Evolutionary conservation across 2,797 vertebrate species (phyloP).

Genomic region (Muscicapa striata): DNA sequence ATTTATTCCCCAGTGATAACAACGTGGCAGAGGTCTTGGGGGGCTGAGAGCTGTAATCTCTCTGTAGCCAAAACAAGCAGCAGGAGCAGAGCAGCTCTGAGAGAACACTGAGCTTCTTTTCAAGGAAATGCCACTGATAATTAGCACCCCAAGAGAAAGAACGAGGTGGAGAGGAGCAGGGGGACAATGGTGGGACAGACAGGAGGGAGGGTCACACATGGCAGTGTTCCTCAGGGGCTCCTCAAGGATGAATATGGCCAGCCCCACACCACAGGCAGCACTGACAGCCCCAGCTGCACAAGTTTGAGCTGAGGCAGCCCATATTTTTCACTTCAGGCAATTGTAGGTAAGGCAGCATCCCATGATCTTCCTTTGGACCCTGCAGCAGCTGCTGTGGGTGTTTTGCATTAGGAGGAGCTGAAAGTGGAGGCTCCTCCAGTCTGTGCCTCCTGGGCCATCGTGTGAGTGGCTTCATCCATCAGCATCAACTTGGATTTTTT

Average conservation of each 20-base stretch:
- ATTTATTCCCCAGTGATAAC: neutral
- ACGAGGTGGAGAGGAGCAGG: fast-evolving
- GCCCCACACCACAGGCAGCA: neutral
- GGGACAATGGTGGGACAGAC: neutral
- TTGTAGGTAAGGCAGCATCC: neutral
- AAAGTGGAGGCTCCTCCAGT: neutral
- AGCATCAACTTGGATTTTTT: slow-evolving; percentile 3
- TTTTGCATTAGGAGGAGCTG: neutral
- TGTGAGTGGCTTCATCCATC: neutral
- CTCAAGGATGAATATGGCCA: neutral
- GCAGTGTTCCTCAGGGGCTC: neutral
- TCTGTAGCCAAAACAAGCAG: neutral
- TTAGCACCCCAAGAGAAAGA: neutral
- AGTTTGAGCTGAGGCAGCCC: neutral
- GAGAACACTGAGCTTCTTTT: neutral
- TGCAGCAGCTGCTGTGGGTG: neutral
- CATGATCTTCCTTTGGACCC: neutral
- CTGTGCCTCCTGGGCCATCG: neutral
- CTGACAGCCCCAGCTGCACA: neutral
- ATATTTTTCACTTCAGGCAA: neutral
- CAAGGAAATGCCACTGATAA: neutral
- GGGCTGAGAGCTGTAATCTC: neutral
- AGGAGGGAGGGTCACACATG: neutral
- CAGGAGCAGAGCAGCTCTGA: neutral
- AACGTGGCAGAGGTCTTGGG: neutral